Evolutionary conservation across 2,797 vertebrate species (phyloP).

Genomic region (Sylvia borin): DNA sequence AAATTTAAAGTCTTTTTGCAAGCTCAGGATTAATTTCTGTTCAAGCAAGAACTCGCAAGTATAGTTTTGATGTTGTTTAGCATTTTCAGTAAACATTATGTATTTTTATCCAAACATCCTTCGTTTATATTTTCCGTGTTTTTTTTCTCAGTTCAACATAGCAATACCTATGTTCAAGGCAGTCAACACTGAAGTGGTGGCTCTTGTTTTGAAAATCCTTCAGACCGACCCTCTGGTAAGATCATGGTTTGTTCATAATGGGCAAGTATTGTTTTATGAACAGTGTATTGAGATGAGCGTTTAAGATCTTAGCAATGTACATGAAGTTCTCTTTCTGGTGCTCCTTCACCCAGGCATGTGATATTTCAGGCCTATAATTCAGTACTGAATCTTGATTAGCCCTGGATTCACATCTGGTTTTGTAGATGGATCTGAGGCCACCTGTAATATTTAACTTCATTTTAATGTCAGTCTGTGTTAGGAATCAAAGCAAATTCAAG

Average conservation of each 20-base stretch:
- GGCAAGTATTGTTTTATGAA: background rate
- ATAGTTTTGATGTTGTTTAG: background rate
- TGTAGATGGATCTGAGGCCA: background rate
- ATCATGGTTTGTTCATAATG: background rate
- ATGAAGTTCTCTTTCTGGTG: background rate
- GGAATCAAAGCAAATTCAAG: background rate
- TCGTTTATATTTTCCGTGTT: background rate
- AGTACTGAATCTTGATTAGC: background rate
- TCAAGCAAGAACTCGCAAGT: background rate
- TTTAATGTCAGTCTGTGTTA: background rate
- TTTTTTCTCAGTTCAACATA: background rate
- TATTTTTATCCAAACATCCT: background rate
- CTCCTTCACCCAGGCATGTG: background rate
- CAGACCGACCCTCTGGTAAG: background rate
- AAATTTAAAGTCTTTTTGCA: background rate
- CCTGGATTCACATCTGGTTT: background rate
- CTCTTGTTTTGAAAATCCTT: background rate
- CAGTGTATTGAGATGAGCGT: background rate
- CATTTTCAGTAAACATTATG: background rate
- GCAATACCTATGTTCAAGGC: background rate
- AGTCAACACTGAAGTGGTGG: background rate
- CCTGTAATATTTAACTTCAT: background rate
- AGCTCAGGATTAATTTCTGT: background rate
- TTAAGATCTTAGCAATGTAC: background rate
- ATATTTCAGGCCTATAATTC: background rate